Evolutionary conservation across 2,888 invertebrate species (phyloP).

Genomic region (Hemithea aestivaria): DNA sequence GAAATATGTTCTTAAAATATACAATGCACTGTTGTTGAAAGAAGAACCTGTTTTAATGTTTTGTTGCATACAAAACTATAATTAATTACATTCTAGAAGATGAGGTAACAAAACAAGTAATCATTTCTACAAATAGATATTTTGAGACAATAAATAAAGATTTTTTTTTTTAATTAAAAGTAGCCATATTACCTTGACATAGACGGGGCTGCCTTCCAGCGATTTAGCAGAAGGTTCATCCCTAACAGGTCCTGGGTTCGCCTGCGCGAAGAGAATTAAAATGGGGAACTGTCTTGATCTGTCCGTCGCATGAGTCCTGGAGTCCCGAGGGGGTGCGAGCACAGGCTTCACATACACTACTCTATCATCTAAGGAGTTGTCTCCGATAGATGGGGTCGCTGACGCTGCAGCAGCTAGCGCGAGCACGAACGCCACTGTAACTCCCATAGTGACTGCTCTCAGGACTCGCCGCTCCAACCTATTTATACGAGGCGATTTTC

Average conservation of each 20-base stretch:
- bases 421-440: slow-evolving; percentile 44
- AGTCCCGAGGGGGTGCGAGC: slow-evolving; percentile 62
- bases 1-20: too few relatives aligned
- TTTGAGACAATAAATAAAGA: too few relatives aligned
- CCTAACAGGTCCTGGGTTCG: slow-evolving; percentile 36
- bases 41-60: too few relatives aligned
- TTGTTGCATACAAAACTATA: too few relatives aligned
- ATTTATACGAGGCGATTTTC: slow-evolving; percentile 67
- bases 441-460: slow-evolving; percentile 67
- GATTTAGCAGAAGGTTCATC: slow-evolving; percentile 55
- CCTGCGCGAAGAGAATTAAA: slow-evolving; percentile 54
- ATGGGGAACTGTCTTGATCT: slow-evolving; percentile 68
- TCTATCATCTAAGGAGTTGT: slow-evolving; percentile 58
- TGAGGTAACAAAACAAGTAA: too few relatives aligned
- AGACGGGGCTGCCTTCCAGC: slow-evolving; percentile 54
- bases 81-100: too few relatives aligned
- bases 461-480: slow-evolving; percentile 58
- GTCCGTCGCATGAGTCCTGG: slow-evolving; percentile 52
- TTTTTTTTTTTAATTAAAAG: too few relatives aligned
- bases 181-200: slow-evolving; percentile 63
- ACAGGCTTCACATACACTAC: slow-evolving; percentile 65
- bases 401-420: slow-evolving; percentile 45
- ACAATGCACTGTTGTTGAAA: too few relatives aligned
- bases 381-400: slow-evolving; percentile 45
- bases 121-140: too few relatives aligned